Base-by-base conservation (phyloP, 2,888 invertebrate genomes). In the Meloe dianella region DNA sequence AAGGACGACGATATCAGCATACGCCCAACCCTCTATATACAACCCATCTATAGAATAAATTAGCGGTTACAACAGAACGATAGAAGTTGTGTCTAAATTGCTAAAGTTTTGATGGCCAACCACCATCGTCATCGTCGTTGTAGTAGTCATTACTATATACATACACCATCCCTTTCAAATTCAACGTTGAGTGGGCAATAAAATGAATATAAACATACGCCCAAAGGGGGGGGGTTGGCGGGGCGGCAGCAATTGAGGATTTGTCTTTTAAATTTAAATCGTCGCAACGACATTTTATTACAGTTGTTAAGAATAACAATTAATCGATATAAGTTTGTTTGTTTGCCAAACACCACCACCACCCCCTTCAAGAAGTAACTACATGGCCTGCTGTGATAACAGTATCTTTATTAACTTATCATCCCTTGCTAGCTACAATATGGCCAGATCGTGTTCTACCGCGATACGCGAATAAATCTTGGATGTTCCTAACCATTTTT, bases 61-160 rank as follows among this genome's bases (percentile, higher is more conserved):
- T 70, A 70, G 70, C 67, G 70, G 70, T 67, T 70, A 63, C 69
- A 69, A 63, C 69, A 69, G 69, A 66, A 69, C 70, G 70, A 61
- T 65, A 63, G 63, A 67, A 70, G 63, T 70, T 70, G 70, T 67
- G 60, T 70, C 67, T 65, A 70, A 70, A 70, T 70, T 70, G 70
- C 65, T 61, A 70, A 70, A 70, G 70, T 70, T 54, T 70, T 70
- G 70, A 70, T 70, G 70, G 67, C 70, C 67, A 59, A 67, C 67
- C 70, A 41, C 35, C 60, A 12, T 8, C 57, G 8, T 6, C 57
- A 27, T 12, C 29, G n/a, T 9, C 27, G 1, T 14, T 4, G 41
- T 41, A 41, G 41, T 41, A n/a, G 8, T 41, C n/a, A 41, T n/a
- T n/a, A 38, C 38, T 38, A 38, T 38, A 58, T 20, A 27, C 22